Conservation (phyloP, 1,140 invertebrate genomes). For the Acromyrmex echinatior region DNA sequence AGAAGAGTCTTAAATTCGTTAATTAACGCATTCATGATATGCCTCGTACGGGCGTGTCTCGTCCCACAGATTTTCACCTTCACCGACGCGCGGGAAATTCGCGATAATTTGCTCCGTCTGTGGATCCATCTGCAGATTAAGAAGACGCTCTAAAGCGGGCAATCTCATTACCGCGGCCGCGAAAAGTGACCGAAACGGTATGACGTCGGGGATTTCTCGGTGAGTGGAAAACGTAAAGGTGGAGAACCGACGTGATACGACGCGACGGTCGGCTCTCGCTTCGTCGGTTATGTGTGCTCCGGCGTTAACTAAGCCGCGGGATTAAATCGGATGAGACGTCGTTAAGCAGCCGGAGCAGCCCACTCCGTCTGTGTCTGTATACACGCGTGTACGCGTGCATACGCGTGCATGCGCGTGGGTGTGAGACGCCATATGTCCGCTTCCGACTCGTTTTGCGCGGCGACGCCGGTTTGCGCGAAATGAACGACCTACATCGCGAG, state of each 20-base stretch:
- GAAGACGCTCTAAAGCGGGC: background rate
- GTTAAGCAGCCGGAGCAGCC: conserved; percentile 44
- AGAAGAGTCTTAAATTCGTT: background rate
- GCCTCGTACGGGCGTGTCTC: background rate
- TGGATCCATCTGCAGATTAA: conserved; percentile 23
- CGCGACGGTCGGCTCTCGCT: background rate
- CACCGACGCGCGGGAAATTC: background rate
- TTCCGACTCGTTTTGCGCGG: conserved; percentile 55
- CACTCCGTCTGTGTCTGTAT: background rate
- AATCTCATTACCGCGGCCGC: conserved; percentile 42
- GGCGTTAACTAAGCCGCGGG: conserved; percentile 69
- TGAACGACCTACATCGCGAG: conserved; percentile 53
- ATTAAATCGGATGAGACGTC: conserved; percentile 72
- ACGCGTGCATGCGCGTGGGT: background rate
- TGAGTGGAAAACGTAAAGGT: conserved; percentile 16
- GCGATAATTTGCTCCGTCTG: conserved; percentile 11
- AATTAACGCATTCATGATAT: background rate
- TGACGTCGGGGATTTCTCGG: background rate
- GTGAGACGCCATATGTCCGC: conserved; percentile 54
- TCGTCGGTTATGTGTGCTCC: conserved; percentile 41
- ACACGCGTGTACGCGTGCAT: background rate
- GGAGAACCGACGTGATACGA: background rate
- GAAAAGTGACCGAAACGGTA: conserved; percentile 39
- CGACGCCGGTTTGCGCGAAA: conserved; percentile 41
- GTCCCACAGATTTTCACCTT: background rate